phyloP scores from a whole-genome alignment of 92 coral and sea anemone species.

The Phenganax marumi region DNA sequence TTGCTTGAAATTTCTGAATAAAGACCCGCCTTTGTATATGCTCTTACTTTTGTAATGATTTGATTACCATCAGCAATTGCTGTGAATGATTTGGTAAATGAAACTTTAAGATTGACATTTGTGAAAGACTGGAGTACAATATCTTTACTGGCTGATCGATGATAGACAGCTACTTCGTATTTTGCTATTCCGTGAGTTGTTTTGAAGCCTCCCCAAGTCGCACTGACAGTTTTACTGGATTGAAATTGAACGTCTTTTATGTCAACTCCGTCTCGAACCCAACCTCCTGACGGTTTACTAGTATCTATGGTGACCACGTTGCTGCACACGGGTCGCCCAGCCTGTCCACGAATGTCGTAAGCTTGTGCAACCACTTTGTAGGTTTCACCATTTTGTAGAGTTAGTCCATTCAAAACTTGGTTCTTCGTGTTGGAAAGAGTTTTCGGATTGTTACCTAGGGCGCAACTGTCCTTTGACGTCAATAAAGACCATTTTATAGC shows the following conservation, averaged over 20 bases:
- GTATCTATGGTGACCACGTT: constrained; percentile 74
- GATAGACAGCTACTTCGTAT: constrained; percentile 79
- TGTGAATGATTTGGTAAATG: constrained; percentile 61
- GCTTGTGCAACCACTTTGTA: constrained; percentile 86
- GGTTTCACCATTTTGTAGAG: constrained; percentile 54
- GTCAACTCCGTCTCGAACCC: constrained; percentile 89
- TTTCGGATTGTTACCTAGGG: constrained; percentile 28
- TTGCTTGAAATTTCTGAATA: constrained; percentile 75
- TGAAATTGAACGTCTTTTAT: constrained; percentile 79
- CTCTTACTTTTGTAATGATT: constrained; percentile 61
- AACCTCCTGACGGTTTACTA: constrained; percentile 74
- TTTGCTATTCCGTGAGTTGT: constrained; percentile 71
- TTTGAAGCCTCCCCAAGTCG: constrained; percentile 93
- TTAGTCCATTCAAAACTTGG: constrained; percentile 63
- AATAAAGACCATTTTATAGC: constrained; percentile 72
- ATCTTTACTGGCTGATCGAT: constrained; percentile 43
- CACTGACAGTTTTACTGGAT: constrained; percentile 65
- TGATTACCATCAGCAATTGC: constrained; percentile 68
- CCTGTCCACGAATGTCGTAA: constrained; percentile 56
- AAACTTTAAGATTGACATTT: constrained; percentile 60
- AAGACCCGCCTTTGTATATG: constrained; percentile 85
- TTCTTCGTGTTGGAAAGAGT: constrained; percentile 49
- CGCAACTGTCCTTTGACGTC: constrained; percentile 48
- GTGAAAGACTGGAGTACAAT: constrained; percentile 58
- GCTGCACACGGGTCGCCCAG: constrained; percentile 68